Base-by-base conservation (phyloP, 2,888 invertebrate genomes). In the Tetropium fuscum region DNA sequence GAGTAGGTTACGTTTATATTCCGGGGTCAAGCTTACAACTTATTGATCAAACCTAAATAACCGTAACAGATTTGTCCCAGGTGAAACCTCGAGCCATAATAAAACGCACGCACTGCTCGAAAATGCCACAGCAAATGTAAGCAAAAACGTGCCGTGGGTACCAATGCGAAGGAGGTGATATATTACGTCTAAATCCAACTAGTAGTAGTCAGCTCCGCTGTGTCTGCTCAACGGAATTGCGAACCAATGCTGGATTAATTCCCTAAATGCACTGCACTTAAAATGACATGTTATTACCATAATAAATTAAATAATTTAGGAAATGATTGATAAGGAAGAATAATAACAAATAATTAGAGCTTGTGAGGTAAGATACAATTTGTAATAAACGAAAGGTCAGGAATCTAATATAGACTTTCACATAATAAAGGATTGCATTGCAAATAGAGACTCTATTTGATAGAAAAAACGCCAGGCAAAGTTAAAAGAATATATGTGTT, bases 1-100 rank as follows among this genome's bases (percentile, higher is more conserved):
- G 54, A 47, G 36, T 41, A 34, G 20, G 19, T 48, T 56, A 40
- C 13, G 49, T 56, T 48, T 48, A 53, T 53, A 41, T 40, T 32
- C 27, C 11, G 53, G 55, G 61, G 61, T 63, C 54, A 63, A 60
- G 56, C 53, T 58, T 53, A 53, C 48, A 54, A 53, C 36, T 32
- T 66, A 66, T 66, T 64, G 66, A 66, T 64, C 60, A 64, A 49
- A 59, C 41, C 53, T 63, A 57, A 64, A 66, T 58, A 58, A 58
- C 56, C 62, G 66, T 61, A 61, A 64, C 61, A 64, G 58, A 64
- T 66, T 66, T 55, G 64, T 64, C 58, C 63, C 61, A 62, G 66
- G 58, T 60, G 54, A 56, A 63, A 59, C 57, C 53, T 59, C n/a
- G 19, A 19, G 20, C 34, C 13, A 47, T 32, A 47, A 47, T 47